Base-by-base conservation (phyloP, 2,113 vertebrate genomes). In the Albula goreensis region DNA sequence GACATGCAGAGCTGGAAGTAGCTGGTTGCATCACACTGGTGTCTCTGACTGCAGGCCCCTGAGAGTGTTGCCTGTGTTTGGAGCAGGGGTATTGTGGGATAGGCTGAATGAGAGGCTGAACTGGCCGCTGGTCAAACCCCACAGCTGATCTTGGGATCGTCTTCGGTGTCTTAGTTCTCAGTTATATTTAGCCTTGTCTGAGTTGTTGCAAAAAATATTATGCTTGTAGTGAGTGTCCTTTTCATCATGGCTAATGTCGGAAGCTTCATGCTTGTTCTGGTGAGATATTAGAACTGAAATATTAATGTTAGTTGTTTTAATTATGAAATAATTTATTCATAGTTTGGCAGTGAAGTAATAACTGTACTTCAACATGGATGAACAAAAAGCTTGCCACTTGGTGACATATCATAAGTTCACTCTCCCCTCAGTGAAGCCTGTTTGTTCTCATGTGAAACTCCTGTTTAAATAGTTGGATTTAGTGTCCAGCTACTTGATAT, bases 151-250 rank as follows among this genome's bases (percentile, higher is more conserved):
- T 81, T 15, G 19, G 17, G 56, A 81, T 66, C 22, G 48, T 85
- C 56, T 80, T 85, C 19, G 12, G 78, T 70, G 79, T 66, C 77
- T 49, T n/a, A 4, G 50, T 78, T 78, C 66, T 11, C 1, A 13
- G 53, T 85, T 85, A 80, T 85, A 63, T 81, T 66, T 81, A 63
- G 31, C 56, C 12, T 85, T 51, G 41, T 11, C 50, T 22, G 31
- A 51, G 80, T 52, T 82, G 80, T 49, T 80, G 85, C 48, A 12
- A 50, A 50, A 86, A 82, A 80, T 50, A 51, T 80, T 48, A 12
- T 5, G 48, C 50, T 48, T 25, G 19, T 19, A 25, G 25, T 74
- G 10, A 25, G 25, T 7, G 9, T 22, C n/a, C 60, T 66, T 66
- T 22, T 66, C 60, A 6, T 31, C 22, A 31, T 9, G n/a, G 70